A percentile compares a stretch with the other conserved stretches of the same genome.
These are phyloP conservation scores for Ameiurus melas DNA, from an alignment of 2,113 vertebrate genomes.

Conservation along the genomic window DNA sequence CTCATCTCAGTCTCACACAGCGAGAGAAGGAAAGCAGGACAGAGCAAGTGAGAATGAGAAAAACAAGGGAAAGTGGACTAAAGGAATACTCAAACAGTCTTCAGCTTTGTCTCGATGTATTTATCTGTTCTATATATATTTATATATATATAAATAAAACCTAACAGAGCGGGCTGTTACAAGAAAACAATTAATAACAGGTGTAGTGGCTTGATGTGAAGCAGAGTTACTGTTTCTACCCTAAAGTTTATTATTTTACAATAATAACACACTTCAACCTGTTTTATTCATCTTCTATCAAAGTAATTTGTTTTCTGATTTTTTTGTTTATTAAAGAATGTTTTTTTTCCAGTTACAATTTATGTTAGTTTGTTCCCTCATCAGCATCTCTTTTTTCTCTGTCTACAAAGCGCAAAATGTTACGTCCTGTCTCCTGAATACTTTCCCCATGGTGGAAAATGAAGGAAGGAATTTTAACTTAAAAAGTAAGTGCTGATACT, in stretches of 20 bases:
- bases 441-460: not conserved
- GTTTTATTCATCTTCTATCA: not conserved
- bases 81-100: not conserved
- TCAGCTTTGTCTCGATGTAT: not conserved
- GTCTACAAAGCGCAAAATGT: too few relatives aligned
- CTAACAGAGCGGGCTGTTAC: not conserved
- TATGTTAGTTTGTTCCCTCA: not conserved
- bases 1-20: constrained; percentile 28
- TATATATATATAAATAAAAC: not conserved
- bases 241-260: not conserved
- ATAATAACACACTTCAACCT: not conserved
- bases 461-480: not conserved
- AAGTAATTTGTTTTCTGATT: not conserved
- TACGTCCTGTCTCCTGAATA: not conserved
- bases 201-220: not conserved
- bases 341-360: not conserved
- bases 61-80: not conserved
- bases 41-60: not conserved
- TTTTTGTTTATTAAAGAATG: not conserved
- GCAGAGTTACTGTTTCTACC: not conserved
- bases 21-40: constrained; percentile 4
- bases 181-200: not conserved
- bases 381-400: not conserved
- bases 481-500: not conserved
- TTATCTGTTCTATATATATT: not conserved